phyloP scores from a whole-genome alignment of 2,888 invertebrate species.

The Petrophora chlorosata region DNA sequence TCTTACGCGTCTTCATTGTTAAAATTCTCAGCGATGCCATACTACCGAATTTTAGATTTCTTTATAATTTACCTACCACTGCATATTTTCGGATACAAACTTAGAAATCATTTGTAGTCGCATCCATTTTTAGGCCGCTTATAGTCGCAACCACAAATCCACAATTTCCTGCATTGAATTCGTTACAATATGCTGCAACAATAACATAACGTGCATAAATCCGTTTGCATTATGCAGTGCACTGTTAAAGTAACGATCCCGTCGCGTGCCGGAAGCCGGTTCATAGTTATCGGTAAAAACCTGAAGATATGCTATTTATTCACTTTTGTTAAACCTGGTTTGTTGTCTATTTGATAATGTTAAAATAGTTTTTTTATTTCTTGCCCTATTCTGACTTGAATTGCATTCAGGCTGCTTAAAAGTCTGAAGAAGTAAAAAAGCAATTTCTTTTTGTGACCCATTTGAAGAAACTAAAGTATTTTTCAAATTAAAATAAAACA shows the following conservation, averaged over 20 bases:
- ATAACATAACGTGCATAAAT: conserved; percentile 28
- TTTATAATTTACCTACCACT: too few species aligned
- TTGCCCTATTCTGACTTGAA: too few species aligned
- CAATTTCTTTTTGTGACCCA: too few species aligned
- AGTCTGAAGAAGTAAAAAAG: too few species aligned
- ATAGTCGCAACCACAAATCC: neutral
- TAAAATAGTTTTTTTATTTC: conserved; percentile 1
- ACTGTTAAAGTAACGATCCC: conserved; percentile 21
- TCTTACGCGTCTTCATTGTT: conserved; percentile 2
- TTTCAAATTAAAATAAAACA: too few species aligned
- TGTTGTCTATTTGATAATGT: conserved; percentile 21
- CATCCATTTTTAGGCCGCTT: neutral
- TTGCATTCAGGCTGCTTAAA: too few species aligned
- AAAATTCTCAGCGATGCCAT: too few species aligned
- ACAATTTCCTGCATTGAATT: conserved; percentile 8
- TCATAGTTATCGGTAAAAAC: conserved; percentile 24
- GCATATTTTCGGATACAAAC: too few species aligned
- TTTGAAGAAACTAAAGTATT: too few species aligned
- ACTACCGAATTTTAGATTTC: too few species aligned
- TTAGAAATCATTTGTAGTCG: too few species aligned
- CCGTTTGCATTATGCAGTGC: conserved; percentile 21
- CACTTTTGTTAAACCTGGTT: conserved; percentile 23
- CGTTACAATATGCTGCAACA: conserved; percentile 18
- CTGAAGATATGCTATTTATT: conserved; percentile 27
- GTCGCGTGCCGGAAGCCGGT: conserved; percentile 29